These are phyloP conservation scores for Drosophila setifemur DNA, from an alignment of 1,140 invertebrate genomes.

Conservation along the genomic window DNA sequence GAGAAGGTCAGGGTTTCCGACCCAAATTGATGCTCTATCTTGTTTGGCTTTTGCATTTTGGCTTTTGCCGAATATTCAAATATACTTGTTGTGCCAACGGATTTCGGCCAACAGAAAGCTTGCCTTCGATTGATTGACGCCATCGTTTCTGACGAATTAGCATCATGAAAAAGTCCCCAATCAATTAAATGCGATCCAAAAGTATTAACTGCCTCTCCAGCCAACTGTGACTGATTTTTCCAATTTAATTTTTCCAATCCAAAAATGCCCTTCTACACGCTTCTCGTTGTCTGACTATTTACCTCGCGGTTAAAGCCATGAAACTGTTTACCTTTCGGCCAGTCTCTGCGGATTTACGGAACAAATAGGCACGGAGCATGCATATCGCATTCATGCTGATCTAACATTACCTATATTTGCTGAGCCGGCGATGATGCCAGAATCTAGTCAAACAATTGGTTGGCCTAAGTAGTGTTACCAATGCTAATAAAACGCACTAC, in stretches of 20 bases:
- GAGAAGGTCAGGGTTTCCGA: slow-evolving; percentile 30
- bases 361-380: slow-evolving; percentile 15
- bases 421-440: too few species aligned
- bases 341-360: slow-evolving; percentile 9
- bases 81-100: slow-evolving; percentile 5
- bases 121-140: slow-evolving; percentile 7
- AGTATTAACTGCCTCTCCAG: too few species aligned
- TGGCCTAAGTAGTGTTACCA: background rate
- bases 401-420: slow-evolving; percentile 25
- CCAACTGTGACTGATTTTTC: background rate
- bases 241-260: too few species aligned
- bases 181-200: too few species aligned
- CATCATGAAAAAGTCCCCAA: background rate
- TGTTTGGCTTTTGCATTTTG: too few species aligned
- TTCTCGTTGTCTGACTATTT: slow-evolving; percentile 1
- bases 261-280: slow-evolving; percentile 2
- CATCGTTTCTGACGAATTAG: slow-evolving; percentile 29
- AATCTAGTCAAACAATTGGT: background rate
- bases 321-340: slow-evolving; percentile 17
- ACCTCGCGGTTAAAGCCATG: slow-evolving; percentile 13
- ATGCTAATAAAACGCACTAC: background rate
- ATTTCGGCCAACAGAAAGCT: background rate
- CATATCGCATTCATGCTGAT: slow-evolving; percentile 21
- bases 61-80: slow-evolving; percentile 16
- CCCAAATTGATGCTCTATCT: slow-evolving; percentile 1